These are phyloP conservation scores for Drosophila eohydei DNA, from an alignment of 2,888 invertebrate genomes.

Conservation along the genomic window DNA sequence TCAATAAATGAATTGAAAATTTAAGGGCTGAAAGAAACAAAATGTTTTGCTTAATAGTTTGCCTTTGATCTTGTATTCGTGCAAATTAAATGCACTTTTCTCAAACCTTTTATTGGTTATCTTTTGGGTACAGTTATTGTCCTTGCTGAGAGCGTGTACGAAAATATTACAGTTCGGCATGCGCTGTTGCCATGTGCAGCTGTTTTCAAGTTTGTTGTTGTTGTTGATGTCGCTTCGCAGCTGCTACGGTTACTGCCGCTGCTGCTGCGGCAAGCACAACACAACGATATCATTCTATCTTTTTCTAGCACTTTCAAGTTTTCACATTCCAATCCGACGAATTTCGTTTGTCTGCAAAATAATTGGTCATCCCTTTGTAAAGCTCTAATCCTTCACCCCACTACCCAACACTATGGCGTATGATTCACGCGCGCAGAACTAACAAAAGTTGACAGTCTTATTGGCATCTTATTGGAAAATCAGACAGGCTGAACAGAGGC, in stretches of 20 bases:
- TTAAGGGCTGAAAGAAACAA: neutral
- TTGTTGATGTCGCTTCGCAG: constrained; percentile 65
- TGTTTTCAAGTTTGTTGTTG: constrained; percentile 64
- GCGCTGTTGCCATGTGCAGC: constrained; percentile 58
- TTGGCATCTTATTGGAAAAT: constrained; percentile 1
- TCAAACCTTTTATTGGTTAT: constrained; percentile 3
- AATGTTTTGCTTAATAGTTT: neutral
- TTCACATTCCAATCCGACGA: constrained; percentile 41
- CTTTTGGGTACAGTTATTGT: constrained; percentile 61
- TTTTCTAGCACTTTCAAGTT: constrained; percentile 20
- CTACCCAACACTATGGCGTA: neutral
- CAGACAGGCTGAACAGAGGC: neutral
- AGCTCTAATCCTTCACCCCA: neutral
- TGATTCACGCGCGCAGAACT: constrained; percentile 37
- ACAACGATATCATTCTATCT: constrained; percentile 11
- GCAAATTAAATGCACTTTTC: constrained; percentile 4
- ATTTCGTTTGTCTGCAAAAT: constrained; percentile 19
- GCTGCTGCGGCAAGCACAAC: constrained; percentile 42
- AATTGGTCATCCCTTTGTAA: constrained; percentile 26
- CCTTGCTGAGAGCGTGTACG: constrained; percentile 15
- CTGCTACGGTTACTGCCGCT: constrained; percentile 22
- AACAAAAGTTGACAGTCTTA: neutral
- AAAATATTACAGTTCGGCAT: constrained; percentile 55
- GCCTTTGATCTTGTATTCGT: neutral
- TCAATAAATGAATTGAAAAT: constrained; percentile 55